Conservation (phyloP, 2,888 invertebrate species). For the Xestia c-nigrum region DNA sequence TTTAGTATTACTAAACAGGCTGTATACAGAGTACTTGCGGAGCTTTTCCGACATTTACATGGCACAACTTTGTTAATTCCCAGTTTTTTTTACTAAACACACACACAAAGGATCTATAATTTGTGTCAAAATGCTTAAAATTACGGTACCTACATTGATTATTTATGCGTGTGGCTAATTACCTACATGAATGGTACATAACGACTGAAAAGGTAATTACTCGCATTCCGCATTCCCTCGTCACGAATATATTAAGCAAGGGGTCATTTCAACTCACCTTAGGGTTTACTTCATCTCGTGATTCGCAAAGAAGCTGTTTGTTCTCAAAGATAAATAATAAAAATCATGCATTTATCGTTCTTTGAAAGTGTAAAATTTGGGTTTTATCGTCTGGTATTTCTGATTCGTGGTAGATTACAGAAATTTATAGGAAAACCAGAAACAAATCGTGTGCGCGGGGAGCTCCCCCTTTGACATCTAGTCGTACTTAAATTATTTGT, state of each 20-base stretch:
- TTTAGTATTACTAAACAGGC: too few relatives aligned
- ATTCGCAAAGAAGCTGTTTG: not conserved
- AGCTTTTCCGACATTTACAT: not conserved
- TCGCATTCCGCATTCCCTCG: constrained; percentile 13
- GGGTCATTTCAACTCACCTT: not conserved
- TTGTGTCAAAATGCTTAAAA: constrained; percentile 10
- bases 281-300: not conserved
- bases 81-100: not conserved
- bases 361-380: not conserved
- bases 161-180: constrained; percentile 43
- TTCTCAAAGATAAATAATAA: not conserved
- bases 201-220: constrained; percentile 24
- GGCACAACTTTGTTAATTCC: not conserved
- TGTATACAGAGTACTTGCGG: not conserved
- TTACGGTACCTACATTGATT: constrained; percentile 22
- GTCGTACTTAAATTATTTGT: too few relatives aligned
- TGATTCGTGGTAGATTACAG: not conserved
- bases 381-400: not conserved
- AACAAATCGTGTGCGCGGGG: too few relatives aligned
- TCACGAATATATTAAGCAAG: not conserved
- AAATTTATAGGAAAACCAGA: too few relatives aligned
- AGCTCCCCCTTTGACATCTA: too few relatives aligned
- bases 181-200: constrained; percentile 25
- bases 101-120: constrained; percentile 3
- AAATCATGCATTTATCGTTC: not conserved